Percentiles rank a stretch among this genome's conserved stretches.
Conservation (phyloP, 2,113 vertebrate species). For the Varanus komodoensis region DNA sequence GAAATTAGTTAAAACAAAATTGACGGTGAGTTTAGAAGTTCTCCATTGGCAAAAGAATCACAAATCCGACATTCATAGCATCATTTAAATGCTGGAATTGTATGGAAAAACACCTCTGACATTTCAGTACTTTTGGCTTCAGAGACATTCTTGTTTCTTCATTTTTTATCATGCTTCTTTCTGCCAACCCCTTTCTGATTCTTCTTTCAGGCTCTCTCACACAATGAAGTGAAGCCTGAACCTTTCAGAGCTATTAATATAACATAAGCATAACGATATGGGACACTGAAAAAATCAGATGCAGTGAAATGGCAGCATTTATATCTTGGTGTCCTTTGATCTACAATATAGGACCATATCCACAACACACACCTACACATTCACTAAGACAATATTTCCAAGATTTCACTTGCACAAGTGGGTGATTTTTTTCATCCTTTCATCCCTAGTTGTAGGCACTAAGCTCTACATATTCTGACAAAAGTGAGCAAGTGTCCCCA, state of each 20-base stretch:
- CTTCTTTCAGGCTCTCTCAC: not conserved
- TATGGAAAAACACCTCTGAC: not conserved
- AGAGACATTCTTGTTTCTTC: not conserved
- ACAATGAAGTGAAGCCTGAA: too few relatives aligned
- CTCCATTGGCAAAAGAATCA: not conserved
- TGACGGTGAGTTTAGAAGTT: not conserved
- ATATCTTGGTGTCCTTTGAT: not conserved
- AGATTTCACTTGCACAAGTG: not conserved
- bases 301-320: not conserved
- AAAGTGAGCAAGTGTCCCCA: not conserved
- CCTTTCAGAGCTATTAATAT: not conserved
- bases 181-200: not conserved
- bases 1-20: not conserved
- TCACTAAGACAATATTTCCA: not conserved
- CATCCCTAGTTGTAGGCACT: not conserved
- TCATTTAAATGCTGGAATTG: not conserved
- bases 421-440: not conserved
- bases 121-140: not conserved
- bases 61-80: not conserved
- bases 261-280: not conserved
- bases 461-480: not conserved
- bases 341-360: not conserved
- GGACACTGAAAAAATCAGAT: not conserved
- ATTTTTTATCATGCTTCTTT: not conserved
- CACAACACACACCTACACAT: too few relatives aligned